A percentile compares a stretch with the other conserved stretches of the same genome.
phyloP scores from a whole-genome alignment of 2,797 vertebrate species.

The Tachyglossus aculeatus region DNA sequence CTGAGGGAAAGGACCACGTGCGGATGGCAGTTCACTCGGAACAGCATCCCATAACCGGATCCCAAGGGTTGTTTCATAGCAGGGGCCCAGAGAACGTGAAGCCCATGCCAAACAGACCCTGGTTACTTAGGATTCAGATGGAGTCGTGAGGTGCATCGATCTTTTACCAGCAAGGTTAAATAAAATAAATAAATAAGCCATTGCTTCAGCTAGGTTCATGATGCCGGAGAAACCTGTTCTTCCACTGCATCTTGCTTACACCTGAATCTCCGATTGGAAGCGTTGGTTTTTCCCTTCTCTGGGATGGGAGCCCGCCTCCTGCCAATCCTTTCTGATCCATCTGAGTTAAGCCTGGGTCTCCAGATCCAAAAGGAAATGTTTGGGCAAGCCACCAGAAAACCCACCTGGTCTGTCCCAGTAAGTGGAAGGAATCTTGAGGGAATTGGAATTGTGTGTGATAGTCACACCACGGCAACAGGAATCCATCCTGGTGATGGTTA shows the following conservation, averaged over 20 bases:
- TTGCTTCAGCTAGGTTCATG: neutral
- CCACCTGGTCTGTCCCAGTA: neutral
- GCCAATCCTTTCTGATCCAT: constrained; percentile 1
- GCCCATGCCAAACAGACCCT: too few relatives aligned
- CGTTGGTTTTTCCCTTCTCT: neutral
- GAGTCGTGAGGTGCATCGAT: too few relatives aligned
- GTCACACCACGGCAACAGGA: neutral
- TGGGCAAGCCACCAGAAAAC: neutral
- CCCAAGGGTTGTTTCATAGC: too few relatives aligned
- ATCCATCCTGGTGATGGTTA: neutral
- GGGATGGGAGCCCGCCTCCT: neutral
- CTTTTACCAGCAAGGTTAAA: neutral
- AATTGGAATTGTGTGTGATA: neutral
- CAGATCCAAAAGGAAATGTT: constrained; percentile 4
- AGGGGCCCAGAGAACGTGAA: too few relatives aligned
- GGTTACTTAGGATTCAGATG: too few relatives aligned
- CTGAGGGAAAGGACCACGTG: too few relatives aligned
- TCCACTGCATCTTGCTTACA: constrained; percentile 18
- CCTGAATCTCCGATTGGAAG: constrained; percentile 5
- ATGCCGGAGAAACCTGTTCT: constrained; percentile 44
- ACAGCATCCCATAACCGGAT: too few relatives aligned
- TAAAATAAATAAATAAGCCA: neutral
- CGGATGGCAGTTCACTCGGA: too few relatives aligned
- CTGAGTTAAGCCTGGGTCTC: neutral
- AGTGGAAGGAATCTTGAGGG: neutral